These are phyloP conservation scores for Limnephilus rhombicus DNA, from an alignment of 2,888 invertebrate genomes.

Conservation along the genomic window DNA sequence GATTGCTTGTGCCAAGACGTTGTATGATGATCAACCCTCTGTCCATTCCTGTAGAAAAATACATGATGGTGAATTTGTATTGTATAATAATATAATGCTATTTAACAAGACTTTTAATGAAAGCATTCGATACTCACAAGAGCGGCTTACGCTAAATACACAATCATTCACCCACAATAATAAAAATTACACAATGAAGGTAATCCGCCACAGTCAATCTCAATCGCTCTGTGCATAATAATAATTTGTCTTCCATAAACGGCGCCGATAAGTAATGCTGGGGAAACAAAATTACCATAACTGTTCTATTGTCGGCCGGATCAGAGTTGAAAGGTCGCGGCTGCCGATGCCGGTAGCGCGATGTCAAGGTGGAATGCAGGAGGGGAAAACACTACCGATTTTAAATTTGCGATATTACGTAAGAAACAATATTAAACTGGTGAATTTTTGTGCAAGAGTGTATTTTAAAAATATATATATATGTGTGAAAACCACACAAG, in stretches of 20 bases:
- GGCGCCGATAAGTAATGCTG: constrained; percentile 33
- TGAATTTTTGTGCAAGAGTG: background rate
- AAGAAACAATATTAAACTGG: background rate
- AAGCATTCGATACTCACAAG: too few species aligned
- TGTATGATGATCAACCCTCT: background rate
- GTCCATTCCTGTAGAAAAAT: background rate
- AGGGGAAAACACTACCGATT: background rate
- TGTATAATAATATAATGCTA: background rate
- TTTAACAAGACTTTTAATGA: background rate
- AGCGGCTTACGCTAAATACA: too few species aligned
- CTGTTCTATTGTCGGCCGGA: constrained; percentile 49
- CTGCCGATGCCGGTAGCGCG: constrained; percentile 36
- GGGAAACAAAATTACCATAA: constrained; percentile 57
- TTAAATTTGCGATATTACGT: background rate
- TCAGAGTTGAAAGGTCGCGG: constrained; percentile 44
- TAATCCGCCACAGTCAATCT: constrained; percentile 27
- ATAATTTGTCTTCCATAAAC: constrained; percentile 40
- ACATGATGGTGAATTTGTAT: background rate
- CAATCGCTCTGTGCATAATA: constrained; percentile 4
- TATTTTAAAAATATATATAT: background rate
- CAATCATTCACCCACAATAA: too few species aligned
- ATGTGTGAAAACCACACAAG: too few species aligned
- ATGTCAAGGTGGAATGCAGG: background rate
- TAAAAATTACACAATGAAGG: background rate
- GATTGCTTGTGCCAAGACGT: too few species aligned